Conservation (phyloP, 1,140 invertebrate species). For the Zaprionus davidi region DNA sequence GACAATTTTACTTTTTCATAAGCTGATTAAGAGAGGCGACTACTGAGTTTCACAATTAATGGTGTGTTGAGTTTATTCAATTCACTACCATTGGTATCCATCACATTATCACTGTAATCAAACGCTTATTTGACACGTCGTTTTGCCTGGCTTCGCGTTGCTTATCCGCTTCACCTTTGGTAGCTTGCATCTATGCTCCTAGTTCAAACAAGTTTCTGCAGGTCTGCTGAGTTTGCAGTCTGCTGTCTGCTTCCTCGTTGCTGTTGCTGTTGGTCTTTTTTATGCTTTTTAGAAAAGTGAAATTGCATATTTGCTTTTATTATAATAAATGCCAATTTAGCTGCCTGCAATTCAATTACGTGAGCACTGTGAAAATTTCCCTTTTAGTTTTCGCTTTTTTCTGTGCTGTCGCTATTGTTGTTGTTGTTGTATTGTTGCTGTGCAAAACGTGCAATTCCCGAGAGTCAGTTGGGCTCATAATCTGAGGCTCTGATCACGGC, state of each 20-base stretch:
- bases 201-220: constrained; percentile 31
- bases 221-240: constrained; percentile 11
- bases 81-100: neutral
- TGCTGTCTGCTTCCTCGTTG: constrained; percentile 35
- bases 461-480: constrained; percentile 59
- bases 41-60: neutral
- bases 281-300: constrained; percentile 59
- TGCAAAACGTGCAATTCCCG: constrained; percentile 59
- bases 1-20: neutral
- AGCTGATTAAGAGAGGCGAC: constrained; percentile 9
- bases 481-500: constrained; percentile 53
- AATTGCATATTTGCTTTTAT: constrained; percentile 83
- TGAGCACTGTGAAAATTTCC: constrained; percentile 78
- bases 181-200: constrained; percentile 12
- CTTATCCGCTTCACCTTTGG: constrained; percentile 27
- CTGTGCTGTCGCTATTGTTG: constrained; percentile 35
- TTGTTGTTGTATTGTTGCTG: constrained; percentile 3
- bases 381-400: constrained; percentile 52
- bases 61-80: neutral
- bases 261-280: constrained; percentile 13
- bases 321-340: constrained; percentile 83
- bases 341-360: constrained; percentile 80
- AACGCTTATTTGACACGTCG: constrained; percentile 18
- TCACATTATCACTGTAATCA: constrained; percentile 30
- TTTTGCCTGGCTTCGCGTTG: constrained; percentile 1